Evolutionary conservation across 2,113 vertebrate genomes (phyloP), one percentile per base, ranked within the genome.

Genomic region (Malurus cyaneus): DNA sequence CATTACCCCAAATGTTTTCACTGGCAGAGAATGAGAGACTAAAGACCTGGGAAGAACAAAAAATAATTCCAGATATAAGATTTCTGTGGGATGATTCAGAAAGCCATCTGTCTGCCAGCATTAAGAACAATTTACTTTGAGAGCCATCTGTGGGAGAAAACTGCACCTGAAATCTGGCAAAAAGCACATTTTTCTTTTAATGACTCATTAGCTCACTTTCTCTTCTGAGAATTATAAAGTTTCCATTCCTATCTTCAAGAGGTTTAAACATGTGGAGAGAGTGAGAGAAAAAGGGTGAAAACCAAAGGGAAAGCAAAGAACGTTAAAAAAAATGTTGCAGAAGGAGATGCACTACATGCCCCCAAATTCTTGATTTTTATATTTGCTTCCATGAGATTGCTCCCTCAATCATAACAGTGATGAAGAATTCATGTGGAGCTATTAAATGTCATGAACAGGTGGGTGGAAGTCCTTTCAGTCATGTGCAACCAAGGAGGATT

Each of bases 201-300:
- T 80, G 49, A 69, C n/a, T 86, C 46, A 84, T 83, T 80, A 72
- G 31, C 52, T 96, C 70, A 86, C 23, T 89, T 86, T 69, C 24
- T 88, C n/a, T 44, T 83, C 44, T 49, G 50, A 91, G 29, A 90
- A 54, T 20, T 77, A 67, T 47, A 69, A 80, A 53, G 34, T 19
- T 77, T 44, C 59, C 34, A 28, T 23, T 86, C 23, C 28, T 64
- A 5, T 23, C 25, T 82, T 64, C 19, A 47, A 36, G 7, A n/a
- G 13, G 80, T 44, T 44, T 79, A 78, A 84, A 44, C 11, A 73
- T 6, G 29, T 44, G 53, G 39, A 46, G 4, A 53, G 57, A 72
- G 5, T 6, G 11, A 69, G 13, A 61, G 2, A 31, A 57, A 73
- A 69, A 52, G 3, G 3, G 5, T 12, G 64, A 66, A 81, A 65